phyloP scores from a whole-genome alignment of 2,113 vertebrate genomes.

The Gallinago paraguaiae region DNA sequence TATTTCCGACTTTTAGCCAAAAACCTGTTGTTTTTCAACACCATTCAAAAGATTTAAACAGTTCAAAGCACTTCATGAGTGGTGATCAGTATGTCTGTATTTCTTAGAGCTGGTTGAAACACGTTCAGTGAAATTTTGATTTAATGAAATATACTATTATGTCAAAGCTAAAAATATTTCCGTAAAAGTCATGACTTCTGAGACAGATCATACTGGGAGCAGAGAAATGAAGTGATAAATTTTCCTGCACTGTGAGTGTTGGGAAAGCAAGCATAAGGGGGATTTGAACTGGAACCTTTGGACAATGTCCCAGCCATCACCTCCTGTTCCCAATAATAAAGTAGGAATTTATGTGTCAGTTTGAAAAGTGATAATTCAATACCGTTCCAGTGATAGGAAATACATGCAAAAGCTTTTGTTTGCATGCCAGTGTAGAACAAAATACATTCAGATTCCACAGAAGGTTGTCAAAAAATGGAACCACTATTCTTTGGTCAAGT shows the following conservation, averaged over 20 bases:
- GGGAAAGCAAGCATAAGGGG: background rate
- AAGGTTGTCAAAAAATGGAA: background rate
- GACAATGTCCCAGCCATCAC: background rate
- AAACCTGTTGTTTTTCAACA: background rate
- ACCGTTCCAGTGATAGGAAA: background rate
- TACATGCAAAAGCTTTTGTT: background rate
- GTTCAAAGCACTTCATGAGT: background rate
- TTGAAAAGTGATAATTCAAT: background rate
- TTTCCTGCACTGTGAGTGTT: background rate
- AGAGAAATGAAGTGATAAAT: constrained; percentile 11
- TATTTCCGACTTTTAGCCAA: background rate
- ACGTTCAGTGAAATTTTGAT: background rate
- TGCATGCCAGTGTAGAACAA: background rate
- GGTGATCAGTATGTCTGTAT: background rate
- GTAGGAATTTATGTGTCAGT: background rate
- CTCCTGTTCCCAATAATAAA: background rate
- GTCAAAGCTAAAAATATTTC: background rate
- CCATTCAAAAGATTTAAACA: background rate
- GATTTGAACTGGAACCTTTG: background rate
- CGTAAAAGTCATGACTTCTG: background rate
- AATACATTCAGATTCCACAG: background rate
- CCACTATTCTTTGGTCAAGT: background rate
- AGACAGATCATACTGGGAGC: background rate
- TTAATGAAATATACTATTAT: background rate
- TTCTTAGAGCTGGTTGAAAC: background rate